Evolutionary conservation across 2,113 vertebrate species (phyloP), one percentile per base, ranked within the genome.

Genomic region (Oceanodroma tethys): DNA sequence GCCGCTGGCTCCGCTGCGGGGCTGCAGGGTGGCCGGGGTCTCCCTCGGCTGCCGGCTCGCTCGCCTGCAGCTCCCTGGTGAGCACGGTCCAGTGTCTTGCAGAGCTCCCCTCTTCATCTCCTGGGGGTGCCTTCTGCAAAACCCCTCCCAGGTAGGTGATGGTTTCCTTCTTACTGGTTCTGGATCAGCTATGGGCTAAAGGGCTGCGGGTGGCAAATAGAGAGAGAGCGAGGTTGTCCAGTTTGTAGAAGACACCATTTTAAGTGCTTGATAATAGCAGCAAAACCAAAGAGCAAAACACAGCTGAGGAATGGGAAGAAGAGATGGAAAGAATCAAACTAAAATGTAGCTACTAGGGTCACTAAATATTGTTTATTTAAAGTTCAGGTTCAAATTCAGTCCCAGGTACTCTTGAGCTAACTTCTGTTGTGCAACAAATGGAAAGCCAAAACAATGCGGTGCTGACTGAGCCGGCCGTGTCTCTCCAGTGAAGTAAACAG

Each of bases 31-130:
- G 26, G 42, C 23, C 0, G 1, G 6, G 14, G 36, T 40, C 23
- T 11, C 43, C 40, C 15, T 76, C 4, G 13, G 60, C 18, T 13
- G 45, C 21, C 5, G 3, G 45, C 30, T 14, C 9, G 0, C 8
- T 18, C 30, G 43, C 67, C 95, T 52, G 60, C n/a, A 32, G 29
- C 9, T 53, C 48, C 36, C 43, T 32, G 20, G 19, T 17, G n/a
- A 74, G 12, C 16, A 2, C 0, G 7, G 55, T 17, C 27, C 4
- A 0, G 20, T 6, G 21, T 22, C 52, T 23, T 3, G 38, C 47
- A 50, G 23, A 45, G 23, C n/a, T 67, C 40, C 4, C 15, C 29
- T 23, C 66, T 43, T 36, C 21, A 2, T 43, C 58, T 32, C 0
- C 0, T 0, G 0, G 15, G 30, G 21, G 22, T 13, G 16, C 25